Conservation (phyloP, 2,113 vertebrate genomes). For the Mohoua ochrocephala region DNA sequence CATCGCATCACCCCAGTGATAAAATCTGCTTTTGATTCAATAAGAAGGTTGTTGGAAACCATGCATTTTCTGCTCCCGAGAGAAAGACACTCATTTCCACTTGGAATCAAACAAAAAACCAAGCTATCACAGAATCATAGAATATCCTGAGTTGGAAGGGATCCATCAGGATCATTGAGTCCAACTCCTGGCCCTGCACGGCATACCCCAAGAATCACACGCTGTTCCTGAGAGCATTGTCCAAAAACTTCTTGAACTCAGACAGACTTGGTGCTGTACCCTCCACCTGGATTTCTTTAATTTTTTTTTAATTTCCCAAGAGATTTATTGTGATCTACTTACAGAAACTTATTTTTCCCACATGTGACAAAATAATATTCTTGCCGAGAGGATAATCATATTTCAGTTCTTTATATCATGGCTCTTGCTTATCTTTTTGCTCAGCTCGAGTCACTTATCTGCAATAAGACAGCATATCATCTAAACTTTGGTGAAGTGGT, state of each 20-base stretch:
- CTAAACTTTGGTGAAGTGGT: constrained; percentile 56
- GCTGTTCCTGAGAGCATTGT: no score
- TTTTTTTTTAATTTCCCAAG: neutral
- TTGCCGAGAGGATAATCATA: neutral
- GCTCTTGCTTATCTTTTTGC: neutral
- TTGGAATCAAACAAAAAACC: neutral
- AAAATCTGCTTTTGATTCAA: neutral
- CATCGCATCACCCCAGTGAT: neutral
- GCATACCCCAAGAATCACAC: neutral
- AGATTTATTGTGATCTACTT: neutral
- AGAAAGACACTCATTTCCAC: neutral
- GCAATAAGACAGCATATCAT: constrained; percentile 77
- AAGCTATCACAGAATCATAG: neutral
- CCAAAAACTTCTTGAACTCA: neutral
- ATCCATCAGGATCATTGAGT: neutral
- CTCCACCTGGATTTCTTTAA: neutral
- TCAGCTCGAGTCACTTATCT: constrained; percentile 73
- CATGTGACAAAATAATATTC: neutral
- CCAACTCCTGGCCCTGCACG: neutral
- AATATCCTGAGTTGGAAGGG: neutral
- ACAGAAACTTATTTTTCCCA: neutral
- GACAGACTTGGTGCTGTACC: neutral
- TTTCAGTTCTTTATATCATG: neutral
- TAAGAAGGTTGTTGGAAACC: neutral
- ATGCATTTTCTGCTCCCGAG: neutral